A percentile compares a stretch with the other conserved stretches of the same genome.
Evolutionary conservation across 2,888 invertebrate species (phyloP).

Genomic region (Lasioglossum malachurum): DNA sequence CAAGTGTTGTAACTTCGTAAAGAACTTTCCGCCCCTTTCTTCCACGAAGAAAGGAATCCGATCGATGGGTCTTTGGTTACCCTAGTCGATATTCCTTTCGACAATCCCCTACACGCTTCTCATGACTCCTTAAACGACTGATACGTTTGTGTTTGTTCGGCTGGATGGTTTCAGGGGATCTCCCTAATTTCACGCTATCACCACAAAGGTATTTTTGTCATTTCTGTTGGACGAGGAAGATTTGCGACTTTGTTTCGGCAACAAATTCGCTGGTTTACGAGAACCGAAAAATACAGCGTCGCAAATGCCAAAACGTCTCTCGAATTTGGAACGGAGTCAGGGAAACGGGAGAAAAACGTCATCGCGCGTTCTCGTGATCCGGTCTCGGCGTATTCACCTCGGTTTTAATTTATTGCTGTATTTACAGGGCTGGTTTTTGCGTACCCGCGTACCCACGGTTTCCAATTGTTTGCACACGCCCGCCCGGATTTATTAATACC

Average conservation of each 20-base stretch:
- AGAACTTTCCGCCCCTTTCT: conserved; percentile 4
- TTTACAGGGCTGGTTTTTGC: conserved; percentile 31
- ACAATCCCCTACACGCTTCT: background rate
- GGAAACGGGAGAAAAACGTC: conserved; percentile 50
- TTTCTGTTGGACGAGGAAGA: background rate
- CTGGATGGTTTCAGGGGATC: background rate
- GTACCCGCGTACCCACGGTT: background rate
- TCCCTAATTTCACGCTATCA: background rate
- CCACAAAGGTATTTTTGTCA: background rate
- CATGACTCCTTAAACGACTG: background rate
- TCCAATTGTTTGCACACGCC: conserved; percentile 50
- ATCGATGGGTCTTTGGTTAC: conserved; percentile 16
- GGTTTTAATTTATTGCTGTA: conserved; percentile 46
- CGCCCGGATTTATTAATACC: conserved; percentile 42
- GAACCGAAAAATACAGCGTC: background rate
- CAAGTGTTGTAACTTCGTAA: conserved; percentile 28
- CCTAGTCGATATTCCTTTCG: background rate
- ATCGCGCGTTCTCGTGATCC: conserved; percentile 10
- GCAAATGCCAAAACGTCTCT: conserved; percentile 50
- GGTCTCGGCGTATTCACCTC: conserved; percentile 41
- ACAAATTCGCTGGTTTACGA: background rate
- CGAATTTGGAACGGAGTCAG: conserved; percentile 66
- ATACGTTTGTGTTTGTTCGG: background rate
- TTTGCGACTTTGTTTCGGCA: background rate
- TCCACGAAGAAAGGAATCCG: background rate